Evolutionary conservation across 2,113 vertebrate genomes (phyloP).

Genomic region (Serranochromis macrocephalus): DNA sequence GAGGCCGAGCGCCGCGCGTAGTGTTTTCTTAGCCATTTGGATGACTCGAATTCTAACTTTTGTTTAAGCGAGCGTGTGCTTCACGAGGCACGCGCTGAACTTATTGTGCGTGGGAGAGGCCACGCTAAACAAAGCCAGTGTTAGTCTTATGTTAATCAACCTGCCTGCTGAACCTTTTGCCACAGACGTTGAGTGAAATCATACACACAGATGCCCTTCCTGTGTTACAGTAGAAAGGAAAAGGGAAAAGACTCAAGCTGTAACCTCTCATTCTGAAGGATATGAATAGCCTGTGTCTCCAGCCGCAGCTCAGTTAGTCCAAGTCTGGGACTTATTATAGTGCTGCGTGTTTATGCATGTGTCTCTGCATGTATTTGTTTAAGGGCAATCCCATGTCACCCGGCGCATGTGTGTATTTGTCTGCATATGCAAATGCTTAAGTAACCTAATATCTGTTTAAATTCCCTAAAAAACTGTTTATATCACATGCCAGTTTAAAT

Average conservation of each 20-base stretch:
- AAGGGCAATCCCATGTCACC: constrained; percentile 44
- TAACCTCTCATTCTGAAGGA: constrained; percentile 73
- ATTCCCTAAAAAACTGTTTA: constrained; percentile 32
- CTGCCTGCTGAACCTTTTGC: neutral
- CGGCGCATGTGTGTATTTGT: constrained; percentile 7
- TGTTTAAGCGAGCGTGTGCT: neutral
- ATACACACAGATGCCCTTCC: constrained; percentile 41
- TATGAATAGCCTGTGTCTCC: constrained; percentile 75
- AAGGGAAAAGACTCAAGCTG: constrained; percentile 40
- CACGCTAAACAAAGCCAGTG: constrained; percentile 8
- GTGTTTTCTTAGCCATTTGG: constrained; percentile 38
- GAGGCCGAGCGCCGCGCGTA: neutral
- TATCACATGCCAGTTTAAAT: constrained; percentile 44
- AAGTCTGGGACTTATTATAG: constrained; percentile 78
- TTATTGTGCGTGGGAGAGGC: neutral
- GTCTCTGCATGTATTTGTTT: constrained; percentile 58
- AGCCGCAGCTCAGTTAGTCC: constrained; percentile 70
- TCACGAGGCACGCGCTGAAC: constrained; percentile 5
- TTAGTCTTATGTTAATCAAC: constrained; percentile 45
- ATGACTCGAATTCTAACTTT: constrained; percentile 19
- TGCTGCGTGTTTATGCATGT: constrained; percentile 63
- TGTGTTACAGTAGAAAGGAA: constrained; percentile 34
- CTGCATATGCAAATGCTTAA: constrained; percentile 55
- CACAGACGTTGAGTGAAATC: constrained; percentile 1
- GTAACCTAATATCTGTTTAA: constrained; percentile 39